Base-by-base conservation (phyloP, 2,888 invertebrate species). In the Psylliodes chrysocephalus region DNA sequence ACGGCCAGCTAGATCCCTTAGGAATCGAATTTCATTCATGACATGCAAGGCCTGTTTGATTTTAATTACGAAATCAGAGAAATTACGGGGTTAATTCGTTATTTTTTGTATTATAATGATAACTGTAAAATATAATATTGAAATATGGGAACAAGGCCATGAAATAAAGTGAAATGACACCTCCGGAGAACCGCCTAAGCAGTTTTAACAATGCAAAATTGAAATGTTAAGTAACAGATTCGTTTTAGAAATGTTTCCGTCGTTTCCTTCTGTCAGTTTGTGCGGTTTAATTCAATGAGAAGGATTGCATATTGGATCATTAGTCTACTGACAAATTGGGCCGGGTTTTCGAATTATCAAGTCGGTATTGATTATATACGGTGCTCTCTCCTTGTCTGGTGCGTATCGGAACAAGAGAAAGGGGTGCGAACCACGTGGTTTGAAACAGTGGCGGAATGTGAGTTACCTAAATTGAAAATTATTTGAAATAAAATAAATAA, bases 121-220 rank as follows among this genome's bases (percentile, higher is more conserved):
- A 46, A 63, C 49, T 42, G 52, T 56, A 44, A 28, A 55, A 5
- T 33, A 46, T 8, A n/a, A n/a, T 53, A 42, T 46, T 38, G 44
- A 40, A 28, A 49, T 59, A 53, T 65, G 49, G 49, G 33, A 56
- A 69, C 72, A 72, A 72, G 72, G 72, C 68, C 72, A 63, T 47
- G 42, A 44, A 28, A 53, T 55, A 60, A 63, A 52, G 60, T 53
- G 49, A 52, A 63, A 63, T 60, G 66, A 70, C 67, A 69, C 69
- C 69, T 69, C 62, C 66, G 64, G 59, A 42, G 47, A 52, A 12
- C 46, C 63, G 63, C 64, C 53, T 66, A 67, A 66, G 61, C 60
- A 52, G 35, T 56, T 67, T 57, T 42, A 63, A 53, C 42, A 54
- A 63, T 57, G 57, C 8, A 44, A 28, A 25, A 30, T 33, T 28